A percentile compares a stretch with the other conserved stretches of the same genome.
phyloP scores from a whole-genome alignment of 2,113 vertebrate species.

The Etia nguti region DNA sequence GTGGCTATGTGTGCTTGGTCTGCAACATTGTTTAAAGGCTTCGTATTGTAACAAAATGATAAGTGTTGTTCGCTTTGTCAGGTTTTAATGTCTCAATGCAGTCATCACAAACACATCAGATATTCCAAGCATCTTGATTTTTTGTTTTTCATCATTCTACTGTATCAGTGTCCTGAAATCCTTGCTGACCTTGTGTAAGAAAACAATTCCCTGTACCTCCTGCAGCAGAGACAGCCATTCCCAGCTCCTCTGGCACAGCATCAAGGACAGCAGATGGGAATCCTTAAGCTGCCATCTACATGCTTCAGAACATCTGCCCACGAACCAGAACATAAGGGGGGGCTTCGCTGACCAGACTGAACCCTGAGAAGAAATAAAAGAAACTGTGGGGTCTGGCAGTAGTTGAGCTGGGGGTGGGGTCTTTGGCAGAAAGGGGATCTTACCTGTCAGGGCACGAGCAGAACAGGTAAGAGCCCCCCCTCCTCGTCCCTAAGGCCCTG shows the following conservation, averaged over 20 bases:
- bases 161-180: not conserved
- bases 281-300: conserved; percentile 49
- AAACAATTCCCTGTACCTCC: conserved; percentile 14
- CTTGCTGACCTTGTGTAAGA: not conserved
- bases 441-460: conserved; percentile 73
- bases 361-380: conserved; percentile 29
- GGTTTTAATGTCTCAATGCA: not conserved
- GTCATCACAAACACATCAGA: not conserved
- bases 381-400: conserved; percentile 18
- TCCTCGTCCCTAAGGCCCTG: conserved; percentile 60
- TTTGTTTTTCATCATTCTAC: not conserved
- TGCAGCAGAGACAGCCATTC: conserved; percentile 15
- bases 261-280: conserved; percentile 72
- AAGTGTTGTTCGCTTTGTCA: not conserved
- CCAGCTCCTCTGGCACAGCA: conserved; percentile 50
- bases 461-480: conserved; percentile 66
- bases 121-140: not conserved
- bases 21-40: not conserved
- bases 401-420: not conserved
- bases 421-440: not conserved
- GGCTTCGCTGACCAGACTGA: conserved; percentile 43
- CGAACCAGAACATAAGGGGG: conserved; percentile 4
- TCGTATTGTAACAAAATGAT: not conserved
- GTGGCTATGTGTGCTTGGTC: not conserved
- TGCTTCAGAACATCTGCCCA: conserved; percentile 17